phyloP scores from a whole-genome alignment of 2,113 vertebrate genomes.

The Pseudolaguvia tuberculata region DNA sequence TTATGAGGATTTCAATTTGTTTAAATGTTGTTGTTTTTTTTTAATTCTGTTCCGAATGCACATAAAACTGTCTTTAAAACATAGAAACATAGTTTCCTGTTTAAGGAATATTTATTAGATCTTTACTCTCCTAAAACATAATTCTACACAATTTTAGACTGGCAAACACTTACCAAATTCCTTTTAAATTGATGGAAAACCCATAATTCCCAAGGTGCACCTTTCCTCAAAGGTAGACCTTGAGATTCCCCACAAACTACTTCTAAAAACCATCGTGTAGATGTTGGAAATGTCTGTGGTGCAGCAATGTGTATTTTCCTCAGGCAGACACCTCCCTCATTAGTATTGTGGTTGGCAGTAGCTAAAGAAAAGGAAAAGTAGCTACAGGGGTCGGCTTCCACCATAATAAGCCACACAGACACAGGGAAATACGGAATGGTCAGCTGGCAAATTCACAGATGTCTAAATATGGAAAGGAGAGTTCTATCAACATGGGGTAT shows the following conservation, averaged over 20 bases:
- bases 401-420: background rate
- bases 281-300: constrained; percentile 57
- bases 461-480: background rate
- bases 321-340: constrained; percentile 44
- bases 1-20: background rate
- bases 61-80: background rate
- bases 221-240: constrained; percentile 48
- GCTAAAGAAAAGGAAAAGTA: constrained; percentile 65
- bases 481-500: constrained; percentile 6
- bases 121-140: constrained; percentile 40
- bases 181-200: constrained; percentile 45
- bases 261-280: constrained; percentile 51
- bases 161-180: constrained; percentile 20
- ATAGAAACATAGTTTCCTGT: background rate
- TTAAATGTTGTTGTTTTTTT: background rate
- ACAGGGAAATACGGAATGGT: background rate
- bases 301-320: constrained; percentile 46
- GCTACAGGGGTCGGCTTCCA: constrained; percentile 51
- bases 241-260: constrained; percentile 41
- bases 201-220: constrained; percentile 46
- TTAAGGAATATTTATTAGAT: background rate
- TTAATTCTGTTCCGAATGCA: no score
- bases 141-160: constrained; percentile 32
- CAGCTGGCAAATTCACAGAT: background rate
- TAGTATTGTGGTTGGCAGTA: constrained; percentile 59